A percentile compares a stretch with the other conserved stretches of the same genome.
phyloP scores from a whole-genome alignment of 2,113 vertebrate genomes.

The Polypterus senegalus region DNA sequence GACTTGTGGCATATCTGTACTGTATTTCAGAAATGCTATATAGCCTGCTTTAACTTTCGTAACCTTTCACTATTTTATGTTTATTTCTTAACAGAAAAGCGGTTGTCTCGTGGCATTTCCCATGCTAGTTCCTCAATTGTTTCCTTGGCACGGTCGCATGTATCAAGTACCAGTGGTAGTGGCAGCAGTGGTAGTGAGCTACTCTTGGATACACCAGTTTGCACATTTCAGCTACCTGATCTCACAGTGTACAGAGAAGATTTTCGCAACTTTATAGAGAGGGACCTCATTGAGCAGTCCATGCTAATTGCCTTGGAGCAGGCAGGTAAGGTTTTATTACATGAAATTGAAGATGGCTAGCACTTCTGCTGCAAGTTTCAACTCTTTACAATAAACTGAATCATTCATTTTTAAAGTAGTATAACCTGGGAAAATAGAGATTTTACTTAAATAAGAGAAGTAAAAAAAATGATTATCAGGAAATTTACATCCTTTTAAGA shows the following conservation, averaged over 20 bases:
- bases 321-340: slow-evolving; percentile 55
- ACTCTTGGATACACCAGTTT: slow-evolving; percentile 83
- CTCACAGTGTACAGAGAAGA: slow-evolving; percentile 85
- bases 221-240: slow-evolving; percentile 95
- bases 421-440: too few species aligned
- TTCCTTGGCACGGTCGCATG: slow-evolving; percentile 81
- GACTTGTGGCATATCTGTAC: accelerated
- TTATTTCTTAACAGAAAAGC: slow-evolving; percentile 57
- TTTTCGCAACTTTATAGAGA: slow-evolving; percentile 86
- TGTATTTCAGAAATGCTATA: accelerated
- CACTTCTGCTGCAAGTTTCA: too few species aligned
- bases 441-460: too few species aligned
- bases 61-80: slow-evolving; percentile 3
- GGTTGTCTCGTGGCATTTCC: slow-evolving; percentile 82
- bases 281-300: slow-evolving; percentile 92
- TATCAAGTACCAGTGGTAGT: slow-evolving; percentile 68
- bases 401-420: too few species aligned
- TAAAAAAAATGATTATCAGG: too few species aligned
- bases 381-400: too few species aligned
- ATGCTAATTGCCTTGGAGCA: slow-evolving; percentile 93
- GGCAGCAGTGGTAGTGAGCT: slow-evolving; percentile 50
- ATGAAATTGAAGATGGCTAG: too few species aligned
- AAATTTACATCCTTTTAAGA: too few species aligned
- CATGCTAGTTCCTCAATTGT: slow-evolving; percentile 90
- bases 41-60: not conserved